Conservation (phyloP, 1,140 invertebrate genomes). For the Lineus longissimus region DNA sequence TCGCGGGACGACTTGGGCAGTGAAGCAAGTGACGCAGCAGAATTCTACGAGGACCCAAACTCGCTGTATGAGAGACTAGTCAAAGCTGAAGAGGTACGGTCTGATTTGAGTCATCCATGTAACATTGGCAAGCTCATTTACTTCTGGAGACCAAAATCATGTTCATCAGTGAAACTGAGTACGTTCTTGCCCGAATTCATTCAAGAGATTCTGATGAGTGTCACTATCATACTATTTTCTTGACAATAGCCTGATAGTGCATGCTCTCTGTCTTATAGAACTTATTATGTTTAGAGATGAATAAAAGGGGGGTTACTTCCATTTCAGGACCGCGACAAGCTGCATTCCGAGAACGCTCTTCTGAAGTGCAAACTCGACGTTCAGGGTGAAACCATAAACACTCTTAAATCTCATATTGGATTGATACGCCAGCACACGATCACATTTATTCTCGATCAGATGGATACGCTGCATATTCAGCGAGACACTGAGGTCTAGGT, state of each 20-base stretch:
- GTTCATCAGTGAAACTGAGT: too few relatives aligned
- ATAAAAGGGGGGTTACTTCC: slow-evolving; percentile 15
- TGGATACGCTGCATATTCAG: slow-evolving; percentile 53
- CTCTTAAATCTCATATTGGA: slow-evolving; percentile 44
- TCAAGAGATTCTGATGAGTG: too few relatives aligned
- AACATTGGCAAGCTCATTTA: too few relatives aligned
- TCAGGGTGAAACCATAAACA: slow-evolving; percentile 40
- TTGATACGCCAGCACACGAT: slow-evolving; percentile 50
- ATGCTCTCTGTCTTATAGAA: too few relatives aligned
- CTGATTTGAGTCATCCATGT: background rate
- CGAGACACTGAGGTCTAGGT: slow-evolving; percentile 46
- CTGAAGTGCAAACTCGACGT: slow-evolving; percentile 35
- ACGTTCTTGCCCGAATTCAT: too few relatives aligned
- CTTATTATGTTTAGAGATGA: too few relatives aligned
- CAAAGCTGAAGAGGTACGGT: slow-evolving; percentile 44
- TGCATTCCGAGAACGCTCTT: slow-evolving; percentile 42
- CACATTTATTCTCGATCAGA: slow-evolving; percentile 52
- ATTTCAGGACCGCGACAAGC: slow-evolving; percentile 45
- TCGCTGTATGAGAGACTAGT: slow-evolving; percentile 40
- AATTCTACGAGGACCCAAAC: slow-evolving; percentile 43
- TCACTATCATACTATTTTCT: too few relatives aligned
- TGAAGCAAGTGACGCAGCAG: slow-evolving; percentile 23
- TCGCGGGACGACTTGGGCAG: too few relatives aligned
- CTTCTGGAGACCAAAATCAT: too few relatives aligned
- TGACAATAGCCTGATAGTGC: too few relatives aligned